Conservation (phyloP, 37 sponge, comb jelly and placozoan genomes). For the Axinella damicornis region DNA sequence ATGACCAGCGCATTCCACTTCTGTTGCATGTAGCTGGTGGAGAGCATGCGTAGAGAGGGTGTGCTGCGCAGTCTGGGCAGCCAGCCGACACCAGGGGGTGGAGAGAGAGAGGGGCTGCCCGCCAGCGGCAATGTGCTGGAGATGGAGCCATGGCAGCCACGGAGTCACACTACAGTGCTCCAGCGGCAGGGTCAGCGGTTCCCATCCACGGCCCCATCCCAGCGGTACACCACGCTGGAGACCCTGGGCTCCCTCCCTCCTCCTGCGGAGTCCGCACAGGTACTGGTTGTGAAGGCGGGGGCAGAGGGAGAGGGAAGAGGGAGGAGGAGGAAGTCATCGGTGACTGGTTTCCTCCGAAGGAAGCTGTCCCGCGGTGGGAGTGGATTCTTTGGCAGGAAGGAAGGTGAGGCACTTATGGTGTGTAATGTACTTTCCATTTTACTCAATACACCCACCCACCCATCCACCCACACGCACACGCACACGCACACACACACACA, state of each 20-base stretch:
- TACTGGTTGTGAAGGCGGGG: constrained; percentile 33
- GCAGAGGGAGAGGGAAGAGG: background rate
- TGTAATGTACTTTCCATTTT: background rate
- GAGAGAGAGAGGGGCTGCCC: constrained; percentile 16
- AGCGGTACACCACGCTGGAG: constrained; percentile 29
- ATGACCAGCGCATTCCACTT: too few relatives aligned
- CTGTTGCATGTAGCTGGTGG: constrained; percentile 23
- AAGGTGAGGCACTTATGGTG: background rate
- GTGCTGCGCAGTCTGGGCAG: constrained; percentile 52
- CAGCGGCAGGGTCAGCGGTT: background rate
- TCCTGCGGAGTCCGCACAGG: constrained; percentile 60
- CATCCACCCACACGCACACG: too few relatives aligned
- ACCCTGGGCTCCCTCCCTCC: constrained; percentile 48
- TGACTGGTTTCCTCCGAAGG: constrained; percentile 32
- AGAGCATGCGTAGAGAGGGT: constrained; percentile 30
- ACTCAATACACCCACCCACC: too few relatives aligned
- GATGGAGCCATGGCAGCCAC: constrained; percentile 41
- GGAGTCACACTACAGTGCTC: constrained; percentile 6
- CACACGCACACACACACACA: too few relatives aligned
- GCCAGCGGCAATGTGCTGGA: constrained; percentile 56
- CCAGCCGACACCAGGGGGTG: constrained; percentile 39
- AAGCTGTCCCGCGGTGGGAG: constrained; percentile 19
- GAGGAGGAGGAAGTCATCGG: constrained; percentile 19
- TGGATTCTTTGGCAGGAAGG: background rate
- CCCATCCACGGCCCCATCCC: constrained; percentile 28